Base-by-base conservation (phyloP, 2,113 vertebrate species). In the Campylomormyrus numenius region DNA sequence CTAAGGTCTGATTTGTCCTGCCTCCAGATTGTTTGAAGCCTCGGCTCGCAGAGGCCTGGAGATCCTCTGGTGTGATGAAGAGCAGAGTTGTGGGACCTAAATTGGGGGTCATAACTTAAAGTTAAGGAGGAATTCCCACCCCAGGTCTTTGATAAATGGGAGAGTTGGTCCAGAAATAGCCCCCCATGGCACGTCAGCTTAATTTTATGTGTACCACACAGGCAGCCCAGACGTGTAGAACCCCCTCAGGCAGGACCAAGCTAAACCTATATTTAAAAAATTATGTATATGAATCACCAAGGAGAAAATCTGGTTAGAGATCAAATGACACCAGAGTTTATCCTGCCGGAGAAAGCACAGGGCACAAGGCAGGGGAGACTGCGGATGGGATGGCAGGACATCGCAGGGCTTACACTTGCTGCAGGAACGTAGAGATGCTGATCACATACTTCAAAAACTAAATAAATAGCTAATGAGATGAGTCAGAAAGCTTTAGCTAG, bases 121-220 rank as follows among this genome's bases (percentile, higher is more conserved):
- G 0, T 80, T 83, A 89, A 52, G 3, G 84, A 91, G 92, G 93
- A 92, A 95, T 92, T 95, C 93, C 85, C n/a, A 94, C 50, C 21
- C 35, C 35, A 35, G 89, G 49, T 91, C 90, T 92, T 91, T 95
- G 94, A 95, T 93, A 94, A 94, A 95, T 93, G 92, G 90, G 92
- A 94, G 83, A 90, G 92, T 90, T 87, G 88, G 85, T 80, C 66
- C 90, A 90, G 89, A 45, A 62, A 66, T 52, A 48, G 27, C 39
- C 85, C 85, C 89, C n/a, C 9, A 56, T 4, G 10, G 80, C 89
- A 48, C 2, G 89, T 86, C 49, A 74, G n/a, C 42, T 19, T 31
- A 8, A 48, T 66, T 48, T 74, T 88, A 74, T 89, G 83, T 48
- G 87, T 85, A 46, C 89, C 88, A 87, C 74, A 88, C 89, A 52